phyloP scores from a whole-genome alignment of 1,140 invertebrate genomes.

The Vanessa atalanta region DNA sequence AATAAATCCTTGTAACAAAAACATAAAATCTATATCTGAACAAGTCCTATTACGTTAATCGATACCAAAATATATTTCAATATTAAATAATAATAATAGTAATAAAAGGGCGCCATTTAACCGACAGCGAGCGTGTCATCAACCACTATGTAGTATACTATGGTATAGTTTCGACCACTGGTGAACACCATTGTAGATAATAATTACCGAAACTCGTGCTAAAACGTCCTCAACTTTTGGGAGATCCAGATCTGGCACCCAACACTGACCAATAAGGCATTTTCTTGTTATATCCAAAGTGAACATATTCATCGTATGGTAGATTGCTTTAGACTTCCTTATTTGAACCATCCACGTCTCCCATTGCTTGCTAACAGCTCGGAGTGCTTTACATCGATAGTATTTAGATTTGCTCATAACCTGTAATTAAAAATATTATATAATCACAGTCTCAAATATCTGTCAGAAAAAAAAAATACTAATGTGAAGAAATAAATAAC shows the following conservation, averaged over 20 bases:
- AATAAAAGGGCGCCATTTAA: too few species aligned
- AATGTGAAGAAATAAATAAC: not conserved
- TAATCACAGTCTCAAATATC: not conserved
- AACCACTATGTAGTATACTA: too few species aligned
- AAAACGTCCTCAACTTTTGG: conserved; percentile 90
- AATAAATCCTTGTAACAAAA: too few species aligned
- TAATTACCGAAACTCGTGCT: conserved; percentile 90
- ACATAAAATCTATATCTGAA: too few species aligned
- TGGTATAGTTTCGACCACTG: too few species aligned
- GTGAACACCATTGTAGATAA: too few species aligned
- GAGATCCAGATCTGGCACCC: conserved; percentile 91
- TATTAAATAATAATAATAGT: too few species aligned
- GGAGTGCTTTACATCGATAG: conserved; percentile 92
- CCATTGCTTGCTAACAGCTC: conserved; percentile 91
- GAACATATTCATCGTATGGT: conserved; percentile 79
- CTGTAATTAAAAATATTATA: conserved; percentile 56
- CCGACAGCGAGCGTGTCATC: too few species aligned
- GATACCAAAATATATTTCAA: not conserved
- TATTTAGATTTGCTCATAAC: conserved; percentile 93
- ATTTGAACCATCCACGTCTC: conserved; percentile 93
- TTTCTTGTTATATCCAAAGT: conserved; percentile 90
- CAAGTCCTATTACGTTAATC: not conserved
- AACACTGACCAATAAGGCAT: conserved; percentile 94
- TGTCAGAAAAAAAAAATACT: not conserved
- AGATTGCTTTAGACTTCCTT: conserved; percentile 90